Percentiles rank a stretch among this genome's conserved stretches.
Evolutionary conservation across 2,797 vertebrate species (phyloP).

Genomic region (Fratercula arctica): DNA sequence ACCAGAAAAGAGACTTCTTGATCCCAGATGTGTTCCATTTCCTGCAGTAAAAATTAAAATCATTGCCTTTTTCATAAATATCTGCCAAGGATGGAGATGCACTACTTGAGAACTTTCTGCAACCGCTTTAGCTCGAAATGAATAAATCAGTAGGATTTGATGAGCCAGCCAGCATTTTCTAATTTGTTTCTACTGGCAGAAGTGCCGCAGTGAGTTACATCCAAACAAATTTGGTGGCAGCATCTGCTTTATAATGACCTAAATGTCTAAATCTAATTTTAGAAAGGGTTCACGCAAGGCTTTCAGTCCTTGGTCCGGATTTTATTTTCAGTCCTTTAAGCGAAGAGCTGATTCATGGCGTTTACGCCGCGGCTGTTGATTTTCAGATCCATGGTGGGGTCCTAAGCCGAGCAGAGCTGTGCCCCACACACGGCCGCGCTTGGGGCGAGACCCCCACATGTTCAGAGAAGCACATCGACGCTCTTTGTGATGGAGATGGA

Average conservation of each 20-base stretch:
- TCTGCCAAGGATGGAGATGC: neutral
- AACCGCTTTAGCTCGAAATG: neutral
- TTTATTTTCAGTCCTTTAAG: neutral
- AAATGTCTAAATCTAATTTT: conserved; percentile 59
- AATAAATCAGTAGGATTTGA: conserved; percentile 18
- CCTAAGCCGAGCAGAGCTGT: neutral
- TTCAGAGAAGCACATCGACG: neutral
- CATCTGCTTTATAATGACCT: conserved; percentile 47
- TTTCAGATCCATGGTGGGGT: neutral
- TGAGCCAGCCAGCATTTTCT: conserved; percentile 28
- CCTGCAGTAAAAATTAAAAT: conserved; percentile 3
- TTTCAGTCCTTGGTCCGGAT: neutral
- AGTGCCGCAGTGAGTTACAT: neutral
- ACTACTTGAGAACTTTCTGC: neutral
- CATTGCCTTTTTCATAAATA: neutral
- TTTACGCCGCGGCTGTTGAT: neutral
- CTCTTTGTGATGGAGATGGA: neutral
- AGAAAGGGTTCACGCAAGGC: conserved; percentile 11
- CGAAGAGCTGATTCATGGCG: rapidly evolving
- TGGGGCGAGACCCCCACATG: rapidly evolving
- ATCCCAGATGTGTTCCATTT: conserved; percentile 12
- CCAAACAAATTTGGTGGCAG: conserved; percentile 49
- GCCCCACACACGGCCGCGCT: rapidly evolving
- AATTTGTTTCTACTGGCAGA: conserved; percentile 60
- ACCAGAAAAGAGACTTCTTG: neutral